Conservation (phyloP, 2,113 vertebrate genomes). For the Poicephalus meyeri region DNA sequence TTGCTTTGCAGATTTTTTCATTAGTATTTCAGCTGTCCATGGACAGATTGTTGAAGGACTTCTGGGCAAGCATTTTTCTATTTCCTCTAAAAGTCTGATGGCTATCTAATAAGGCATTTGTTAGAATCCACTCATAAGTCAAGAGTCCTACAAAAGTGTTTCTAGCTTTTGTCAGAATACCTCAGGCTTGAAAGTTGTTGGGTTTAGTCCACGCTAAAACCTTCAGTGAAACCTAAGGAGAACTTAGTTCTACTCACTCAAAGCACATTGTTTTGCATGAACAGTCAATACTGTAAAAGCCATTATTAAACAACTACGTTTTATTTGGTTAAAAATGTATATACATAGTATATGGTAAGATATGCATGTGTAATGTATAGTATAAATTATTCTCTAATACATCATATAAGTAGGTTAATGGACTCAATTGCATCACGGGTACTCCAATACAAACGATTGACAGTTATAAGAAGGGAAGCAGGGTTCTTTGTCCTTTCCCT, state of each 20-base stretch:
- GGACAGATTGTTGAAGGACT: not conserved
- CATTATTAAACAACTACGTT: not conserved
- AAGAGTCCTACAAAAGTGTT: not conserved
- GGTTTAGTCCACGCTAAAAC: not conserved
- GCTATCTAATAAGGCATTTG: not conserved
- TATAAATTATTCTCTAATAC: not conserved
- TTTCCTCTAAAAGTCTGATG: not conserved
- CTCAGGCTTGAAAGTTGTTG: not conserved
- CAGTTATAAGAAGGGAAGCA: not conserved
- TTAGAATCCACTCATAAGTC: not conserved
- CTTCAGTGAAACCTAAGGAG: not conserved
- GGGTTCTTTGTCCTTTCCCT: not conserved
- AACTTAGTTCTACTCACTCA: not conserved
- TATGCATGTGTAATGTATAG: no score
- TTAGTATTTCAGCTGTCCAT: not conserved
- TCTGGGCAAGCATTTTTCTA: not conserved
- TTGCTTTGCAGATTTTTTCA: not conserved
- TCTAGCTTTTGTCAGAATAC: not conserved
- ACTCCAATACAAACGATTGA: not conserved
- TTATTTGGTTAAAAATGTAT: not conserved
- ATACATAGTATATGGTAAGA: not conserved
- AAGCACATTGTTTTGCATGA: not conserved
- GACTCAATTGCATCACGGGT: accelerated
- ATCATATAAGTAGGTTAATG: not conserved
- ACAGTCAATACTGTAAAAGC: not conserved